Conservation (phyloP, 1,140 invertebrate genomes). For the Drosophila subpulchrella region DNA sequence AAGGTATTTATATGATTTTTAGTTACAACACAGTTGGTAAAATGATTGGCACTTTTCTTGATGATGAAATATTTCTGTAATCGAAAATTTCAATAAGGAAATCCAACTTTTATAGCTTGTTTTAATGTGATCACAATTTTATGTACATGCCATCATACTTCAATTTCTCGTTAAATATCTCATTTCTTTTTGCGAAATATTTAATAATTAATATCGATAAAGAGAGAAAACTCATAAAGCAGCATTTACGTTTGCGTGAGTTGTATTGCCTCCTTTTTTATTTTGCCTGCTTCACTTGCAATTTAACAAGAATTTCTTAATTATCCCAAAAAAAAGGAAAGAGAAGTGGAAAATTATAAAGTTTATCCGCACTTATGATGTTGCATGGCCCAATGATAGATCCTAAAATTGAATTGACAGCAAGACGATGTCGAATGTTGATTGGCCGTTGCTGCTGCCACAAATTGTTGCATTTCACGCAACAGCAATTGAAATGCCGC, state of each 20-base stretch:
- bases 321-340: conserved; percentile 34
- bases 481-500: conserved; percentile 76
- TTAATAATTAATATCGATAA: not conserved
- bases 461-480: conserved; percentile 80
- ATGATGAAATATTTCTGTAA: too few relatives aligned
- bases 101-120: too few relatives aligned
- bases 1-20: too few relatives aligned
- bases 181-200: not conserved
- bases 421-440: conserved; percentile 48
- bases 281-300: not conserved
- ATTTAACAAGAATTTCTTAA: conserved; percentile 52
- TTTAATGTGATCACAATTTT: not conserved
- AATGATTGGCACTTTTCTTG: too few relatives aligned
- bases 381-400: conserved; percentile 55
- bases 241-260: conserved; percentile 12
- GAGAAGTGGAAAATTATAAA: conserved; percentile 27
- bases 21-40: too few relatives aligned
- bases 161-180: conserved; percentile 1
- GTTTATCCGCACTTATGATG: conserved; percentile 36
- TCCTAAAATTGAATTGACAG: conserved; percentile 53
- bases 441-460: conserved; percentile 45
- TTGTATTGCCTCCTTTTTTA: conserved; percentile 1
- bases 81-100: too few relatives aligned
- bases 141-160: not conserved
- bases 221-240: not conserved